Evolutionary conservation across 2,888 invertebrate species (phyloP).

Genomic region (Sinodicranocentrus sp.): DNA sequence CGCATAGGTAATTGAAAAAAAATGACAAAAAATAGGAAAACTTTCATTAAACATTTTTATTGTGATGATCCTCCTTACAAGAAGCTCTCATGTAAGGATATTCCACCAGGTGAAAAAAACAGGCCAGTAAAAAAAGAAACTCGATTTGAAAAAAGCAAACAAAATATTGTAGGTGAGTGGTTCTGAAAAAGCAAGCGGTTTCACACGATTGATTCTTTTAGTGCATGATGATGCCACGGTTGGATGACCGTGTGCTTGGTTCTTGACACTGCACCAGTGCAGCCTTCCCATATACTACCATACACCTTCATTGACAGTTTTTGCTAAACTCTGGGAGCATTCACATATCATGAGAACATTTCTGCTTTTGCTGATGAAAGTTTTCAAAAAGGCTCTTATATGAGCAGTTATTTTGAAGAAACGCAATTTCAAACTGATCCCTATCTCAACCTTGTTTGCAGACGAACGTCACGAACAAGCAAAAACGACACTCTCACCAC

Average conservation of each 20-base stretch:
- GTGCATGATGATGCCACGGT: conserved; percentile 53
- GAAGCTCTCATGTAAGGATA: too few species aligned
- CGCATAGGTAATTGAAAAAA: neutral
- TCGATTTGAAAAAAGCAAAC: conserved; percentile 16
- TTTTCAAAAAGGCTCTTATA: too few species aligned
- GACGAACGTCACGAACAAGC: neutral
- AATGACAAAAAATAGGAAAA: neutral
- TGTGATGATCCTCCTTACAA: too few species aligned
- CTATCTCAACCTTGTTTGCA: neutral
- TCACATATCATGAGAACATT: too few species aligned
- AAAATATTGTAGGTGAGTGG: neutral
- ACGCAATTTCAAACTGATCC: too few species aligned
- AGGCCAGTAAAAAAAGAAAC: conserved; percentile 8
- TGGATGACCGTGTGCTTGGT: conserved; percentile 46
- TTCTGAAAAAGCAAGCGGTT: conserved; percentile 25
- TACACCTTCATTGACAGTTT: too few species aligned
- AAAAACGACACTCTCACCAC: neutral
- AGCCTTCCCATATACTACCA: too few species aligned
- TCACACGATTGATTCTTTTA: conserved; percentile 64
- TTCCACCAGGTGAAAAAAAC: conserved; percentile 5
- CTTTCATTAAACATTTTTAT: neutral
- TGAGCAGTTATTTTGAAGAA: too few species aligned
- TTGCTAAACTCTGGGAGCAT: too few species aligned
- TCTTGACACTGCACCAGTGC: conserved; percentile 53
- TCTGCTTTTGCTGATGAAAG: too few species aligned